Base-by-base conservation (phyloP, 2,797 vertebrate genomes). In the Gila robusta region DNA sequence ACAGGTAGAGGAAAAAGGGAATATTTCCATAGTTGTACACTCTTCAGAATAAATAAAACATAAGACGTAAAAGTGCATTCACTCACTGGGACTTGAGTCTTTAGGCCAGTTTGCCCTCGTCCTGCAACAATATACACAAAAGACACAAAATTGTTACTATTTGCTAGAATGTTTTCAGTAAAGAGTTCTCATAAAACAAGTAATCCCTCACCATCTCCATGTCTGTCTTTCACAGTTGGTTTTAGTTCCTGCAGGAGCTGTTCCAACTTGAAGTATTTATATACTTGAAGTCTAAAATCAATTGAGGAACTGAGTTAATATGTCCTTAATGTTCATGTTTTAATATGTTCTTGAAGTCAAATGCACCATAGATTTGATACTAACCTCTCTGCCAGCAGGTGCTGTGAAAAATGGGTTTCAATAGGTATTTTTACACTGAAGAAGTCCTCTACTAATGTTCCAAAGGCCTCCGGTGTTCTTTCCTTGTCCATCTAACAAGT, bases 241-340 rank as follows among this genome's bases (percentile, higher is more conserved):
- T 92, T 93, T 41, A 94, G 83, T 84, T 93, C 91, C 19, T 70
- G 67, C 47, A 95, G 89, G 26, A 95, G 90, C 81, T 96, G 94
- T 83, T 95, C 94, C n/a, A 95, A 23, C 73, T 93, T 94, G 85
- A 95, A 96, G 84, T 91, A 94, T 47, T 93, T 95, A 88, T 95
- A 96, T 78, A 93, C 94, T 86, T 96, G 89, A 59, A 95, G 92
- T 87, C 96, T 96, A 83, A 80, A 89, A 83, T 52, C 28, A n/a
- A 81, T 77, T n/a, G 14, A 35, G 44, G 3, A 72, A 72, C 12
- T 59, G 2, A 35, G 49, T 47, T 19, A 5, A 35, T 16, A n/a
- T 54, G 56, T 35, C 73, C 32, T 21, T 9, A 56, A 44, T 23
- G 39, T 67, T 47, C 52, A 21, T 54, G 47, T 0, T 49, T 79